Conservation (phyloP, 2,888 invertebrate genomes). For the Escarpia spicata region DNA sequence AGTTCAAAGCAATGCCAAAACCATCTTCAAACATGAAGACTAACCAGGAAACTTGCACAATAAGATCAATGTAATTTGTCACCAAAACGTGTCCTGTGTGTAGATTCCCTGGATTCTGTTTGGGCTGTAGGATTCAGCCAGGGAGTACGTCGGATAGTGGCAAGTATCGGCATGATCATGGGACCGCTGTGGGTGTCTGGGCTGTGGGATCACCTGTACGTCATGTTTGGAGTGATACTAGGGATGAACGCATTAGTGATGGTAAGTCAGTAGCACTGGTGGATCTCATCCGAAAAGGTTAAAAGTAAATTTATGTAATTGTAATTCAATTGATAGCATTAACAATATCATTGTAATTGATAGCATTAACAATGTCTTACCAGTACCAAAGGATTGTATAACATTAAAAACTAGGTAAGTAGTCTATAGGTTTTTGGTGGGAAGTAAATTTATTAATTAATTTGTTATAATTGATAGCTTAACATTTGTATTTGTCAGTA, state of each 20-base stretch:
- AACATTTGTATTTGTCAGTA: too few relatives aligned
- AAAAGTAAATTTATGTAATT: too few relatives aligned
- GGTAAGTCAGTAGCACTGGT: constrained; percentile 23
- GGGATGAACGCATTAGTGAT: constrained; percentile 27
- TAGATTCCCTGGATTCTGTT: background rate
- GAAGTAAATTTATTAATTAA: too few relatives aligned
- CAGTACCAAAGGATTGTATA: too few relatives aligned
- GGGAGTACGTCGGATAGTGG: constrained; percentile 54
- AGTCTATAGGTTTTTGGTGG: too few relatives aligned
- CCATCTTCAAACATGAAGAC: too few relatives aligned
- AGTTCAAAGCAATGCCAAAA: too few relatives aligned
- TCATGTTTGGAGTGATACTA: constrained; percentile 43
- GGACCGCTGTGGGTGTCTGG: constrained; percentile 60
- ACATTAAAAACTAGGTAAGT: too few relatives aligned
- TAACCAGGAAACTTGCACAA: background rate
- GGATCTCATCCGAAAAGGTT: background rate
- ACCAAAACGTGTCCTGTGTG: background rate
- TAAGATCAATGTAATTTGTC: background rate
- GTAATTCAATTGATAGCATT: too few relatives aligned
- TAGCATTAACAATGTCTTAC: too few relatives aligned
- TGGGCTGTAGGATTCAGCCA: constrained; percentile 55
- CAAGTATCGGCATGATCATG: constrained; percentile 54
- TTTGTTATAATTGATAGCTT: too few relatives aligned
- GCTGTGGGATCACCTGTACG: constrained; percentile 48
- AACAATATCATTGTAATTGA: too few relatives aligned